Evolutionary conservation across 2,888 invertebrate genomes (phyloP), one percentile per base, ranked within the genome.

Genomic region (Tiphia femorata): DNA sequence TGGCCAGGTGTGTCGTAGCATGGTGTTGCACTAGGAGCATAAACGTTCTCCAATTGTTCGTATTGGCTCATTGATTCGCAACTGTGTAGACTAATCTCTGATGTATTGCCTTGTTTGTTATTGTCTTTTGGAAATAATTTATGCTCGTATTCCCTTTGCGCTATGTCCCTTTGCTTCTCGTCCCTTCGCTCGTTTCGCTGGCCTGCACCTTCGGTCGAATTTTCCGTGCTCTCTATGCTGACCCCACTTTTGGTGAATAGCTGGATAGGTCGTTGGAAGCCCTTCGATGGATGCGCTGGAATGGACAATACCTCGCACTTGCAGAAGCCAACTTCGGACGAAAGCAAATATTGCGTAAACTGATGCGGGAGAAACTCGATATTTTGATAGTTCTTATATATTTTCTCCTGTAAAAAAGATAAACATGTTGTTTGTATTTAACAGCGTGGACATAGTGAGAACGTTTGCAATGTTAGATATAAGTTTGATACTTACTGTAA

Each of bases 361-460:
- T 94, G 92, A 72, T 95, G 92, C 5, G 99, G 99, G 72, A 91
- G 92, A 78, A 99, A 89, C 80, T 94, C 91, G 68, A 97, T 95
- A 48, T 87, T 87, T 74, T 91, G 90, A 86, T 92, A 97, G 82
- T 94, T 95, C 75, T 91, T 90, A 81, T 90, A 94, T 64, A 95
- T 95, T 8, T 90, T 90, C 75, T 92, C 93, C 95, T 95, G 86
- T 19, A 88, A 89, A 66, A 64, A 64, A 67, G 16, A 38, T 20
- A 23, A 16, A 37, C 3, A 41, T 3, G 21, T 30, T 37, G 6
- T 19, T 12, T 12, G 30, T 14, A 43, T 6, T n/a, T n/a, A n/a
- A 21, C 3, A 12, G 30, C n/a, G 21, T 2, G 2, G 10, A 3
- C 23, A 30, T 49, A 12, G 35, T n/a, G 2, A 30, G 2, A 5